Evolutionary conservation across 2,797 vertebrate species (phyloP).

Genomic region (Trichosurus vulpecula): DNA sequence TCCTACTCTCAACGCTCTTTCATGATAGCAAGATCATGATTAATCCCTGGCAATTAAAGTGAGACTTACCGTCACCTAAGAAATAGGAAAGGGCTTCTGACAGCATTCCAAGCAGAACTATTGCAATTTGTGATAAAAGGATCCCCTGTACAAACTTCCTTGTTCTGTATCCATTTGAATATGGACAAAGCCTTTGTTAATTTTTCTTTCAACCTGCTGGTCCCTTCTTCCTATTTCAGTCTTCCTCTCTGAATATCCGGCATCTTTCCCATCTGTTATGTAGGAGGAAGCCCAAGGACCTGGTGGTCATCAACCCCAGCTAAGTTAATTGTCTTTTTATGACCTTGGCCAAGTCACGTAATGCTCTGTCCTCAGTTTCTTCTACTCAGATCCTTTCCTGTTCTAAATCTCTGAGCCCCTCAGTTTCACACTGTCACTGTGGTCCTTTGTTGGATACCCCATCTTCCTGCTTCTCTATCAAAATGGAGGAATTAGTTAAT

Average conservation of each 20-base stretch:
- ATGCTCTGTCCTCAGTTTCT: neutral
- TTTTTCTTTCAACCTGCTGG: neutral
- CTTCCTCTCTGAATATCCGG: neutral
- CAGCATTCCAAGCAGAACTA: neutral
- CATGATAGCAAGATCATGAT: neutral
- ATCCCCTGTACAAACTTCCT: neutral
- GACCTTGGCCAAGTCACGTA: neutral
- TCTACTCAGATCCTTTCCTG: neutral
- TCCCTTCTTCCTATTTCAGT: neutral
- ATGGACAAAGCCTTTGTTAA: neutral
- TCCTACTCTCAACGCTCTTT: neutral
- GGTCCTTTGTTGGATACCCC: neutral
- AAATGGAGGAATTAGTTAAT: neutral
- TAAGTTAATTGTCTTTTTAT: neutral
- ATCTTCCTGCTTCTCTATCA: neutral
- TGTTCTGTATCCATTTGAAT: neutral
- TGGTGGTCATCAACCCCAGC: neutral
- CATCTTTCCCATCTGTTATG: neutral
- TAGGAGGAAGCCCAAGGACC: neutral
- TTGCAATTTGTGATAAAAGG: neutral
- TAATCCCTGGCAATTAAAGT: neutral
- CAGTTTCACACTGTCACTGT: neutral
- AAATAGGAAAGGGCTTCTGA: neutral
- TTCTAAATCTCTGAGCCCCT: neutral
- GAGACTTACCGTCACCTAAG: neutral